Evolutionary conservation across 2,113 vertebrate species (phyloP), one percentile per base, ranked within the genome.

Genomic region (Peromyscus leucopus): DNA sequence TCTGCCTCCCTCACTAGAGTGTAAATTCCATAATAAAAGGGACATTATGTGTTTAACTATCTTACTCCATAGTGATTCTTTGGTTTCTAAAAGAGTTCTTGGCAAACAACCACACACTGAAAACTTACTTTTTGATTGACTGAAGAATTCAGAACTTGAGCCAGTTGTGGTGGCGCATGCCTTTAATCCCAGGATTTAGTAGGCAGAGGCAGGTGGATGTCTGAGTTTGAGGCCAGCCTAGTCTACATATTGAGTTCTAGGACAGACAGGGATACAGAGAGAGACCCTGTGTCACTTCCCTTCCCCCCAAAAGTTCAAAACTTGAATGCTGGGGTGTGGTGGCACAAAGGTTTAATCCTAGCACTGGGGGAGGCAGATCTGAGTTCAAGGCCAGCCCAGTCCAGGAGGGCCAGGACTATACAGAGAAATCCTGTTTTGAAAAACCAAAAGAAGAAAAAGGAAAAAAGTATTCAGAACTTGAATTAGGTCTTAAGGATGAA

Each of bases 141-240:
- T 79, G 39, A 76, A 95, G 63, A 95, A 57, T 46, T 86, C 42
- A 92, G 28, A 67, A 89, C 51, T 79, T 93, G 72, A 96, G 89
- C 28, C 51, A 89, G 69, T 15, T 72, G 36, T 72, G 36, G 69
- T 72, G 17, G 36, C n/a, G 33, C 16, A n/a, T 72, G 69, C 33
- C 17, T 72, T 65, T 72, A 72, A 72, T 36, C 6, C 33, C 17
- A 72, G 69, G 2, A 72, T 7, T 72, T 16, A 72, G 16, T n/a
- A 72, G 69, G 69, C 69, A 72, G 33, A 72, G 36, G 36, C 16
- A n/a, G 36, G 69, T 72, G 69, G 69, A 72, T 19, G 36, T 72
- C 69, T 72, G 69, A 72, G 71, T 72, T 72, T 72, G 71, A 72
- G 36, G 71, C 36, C 36, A 72, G 71, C 71, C 71, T 72, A 36